These are phyloP conservation scores for Enchytraeus crypticus DNA, from an alignment of 2,888 invertebrate genomes.

Conservation along the genomic window DNA sequence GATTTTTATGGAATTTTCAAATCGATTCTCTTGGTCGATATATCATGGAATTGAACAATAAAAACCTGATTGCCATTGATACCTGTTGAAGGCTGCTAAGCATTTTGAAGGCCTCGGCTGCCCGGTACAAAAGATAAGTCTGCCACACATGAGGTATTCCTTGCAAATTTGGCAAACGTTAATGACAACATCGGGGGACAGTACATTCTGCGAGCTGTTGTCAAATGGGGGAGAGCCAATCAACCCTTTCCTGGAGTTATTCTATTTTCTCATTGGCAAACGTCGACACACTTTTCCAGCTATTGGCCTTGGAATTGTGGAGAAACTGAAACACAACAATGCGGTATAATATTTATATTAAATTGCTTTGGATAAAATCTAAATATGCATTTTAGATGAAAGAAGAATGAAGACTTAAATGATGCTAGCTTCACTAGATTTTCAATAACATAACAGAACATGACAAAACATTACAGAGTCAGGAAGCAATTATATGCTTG, in stretches of 20 bases:
- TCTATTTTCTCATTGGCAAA: conserved; percentile 56
- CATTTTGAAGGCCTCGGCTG: conserved; percentile 9
- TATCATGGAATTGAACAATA: too few relatives aligned
- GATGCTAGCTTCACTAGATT: too few relatives aligned
- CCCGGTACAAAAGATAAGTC: conserved; percentile 9
- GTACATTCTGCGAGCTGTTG: conserved; percentile 33
- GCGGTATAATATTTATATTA: too few relatives aligned
- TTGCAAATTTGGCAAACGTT: conserved; percentile 47
- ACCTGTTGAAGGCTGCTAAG: conserved; percentile 8
- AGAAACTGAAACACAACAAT: conserved; percentile 28
- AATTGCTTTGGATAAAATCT: too few relatives aligned
- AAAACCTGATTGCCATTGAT: too few relatives aligned
- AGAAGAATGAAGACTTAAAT: too few relatives aligned
- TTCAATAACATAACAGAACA: too few relatives aligned
- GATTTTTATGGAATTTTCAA: too few relatives aligned
- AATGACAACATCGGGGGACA: conserved; percentile 29
- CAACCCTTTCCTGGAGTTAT: conserved; percentile 46
- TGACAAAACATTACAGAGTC: too few relatives aligned
- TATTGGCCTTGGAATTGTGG: conserved; percentile 59
- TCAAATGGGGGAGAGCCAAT: conserved; percentile 29
- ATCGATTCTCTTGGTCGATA: too few relatives aligned
- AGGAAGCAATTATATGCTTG: too few relatives aligned
- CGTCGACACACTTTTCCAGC: conserved; percentile 71
- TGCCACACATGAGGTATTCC: conserved; percentile 36
- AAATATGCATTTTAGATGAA: too few relatives aligned